phyloP scores from a whole-genome alignment of 1,140 invertebrate genomes.

The Druon quercuslanigerum region DNA sequence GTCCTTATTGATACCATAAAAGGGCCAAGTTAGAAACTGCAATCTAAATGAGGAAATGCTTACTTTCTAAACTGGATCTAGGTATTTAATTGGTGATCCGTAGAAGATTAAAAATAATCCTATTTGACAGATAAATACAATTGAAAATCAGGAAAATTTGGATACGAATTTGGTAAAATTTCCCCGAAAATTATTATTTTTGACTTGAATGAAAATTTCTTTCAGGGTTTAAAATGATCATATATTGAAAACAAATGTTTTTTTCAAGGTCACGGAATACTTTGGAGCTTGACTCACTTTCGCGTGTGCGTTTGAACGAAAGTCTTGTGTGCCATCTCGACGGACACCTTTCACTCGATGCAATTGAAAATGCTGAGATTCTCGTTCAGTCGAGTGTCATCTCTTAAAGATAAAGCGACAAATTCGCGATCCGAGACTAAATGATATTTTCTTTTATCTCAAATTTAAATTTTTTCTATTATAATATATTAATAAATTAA shows the following conservation, averaged over 20 bases:
- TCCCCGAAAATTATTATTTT: neutral
- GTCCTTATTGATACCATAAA: neutral
- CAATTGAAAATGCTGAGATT: constrained; percentile 13
- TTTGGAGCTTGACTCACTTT: constrained; percentile 17
- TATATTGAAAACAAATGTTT: neutral
- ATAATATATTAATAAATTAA: too few relatives aligned
- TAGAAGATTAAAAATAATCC: too few relatives aligned
- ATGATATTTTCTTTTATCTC: neutral
- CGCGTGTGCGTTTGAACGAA: constrained; percentile 6
- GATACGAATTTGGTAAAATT: too few relatives aligned
- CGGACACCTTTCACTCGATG: constrained; percentile 16
- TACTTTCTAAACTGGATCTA: constrained; percentile 30
- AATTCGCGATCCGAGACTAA: neutral
- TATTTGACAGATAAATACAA: too few relatives aligned
- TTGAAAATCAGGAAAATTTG: too few relatives aligned
- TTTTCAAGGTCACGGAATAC: constrained; percentile 14
- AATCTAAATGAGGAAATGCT: neutral
- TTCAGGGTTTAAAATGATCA: too few relatives aligned
- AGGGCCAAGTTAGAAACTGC: neutral
- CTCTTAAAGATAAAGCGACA: neutral
- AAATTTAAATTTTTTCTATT: too few relatives aligned
- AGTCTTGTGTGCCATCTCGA: neutral
- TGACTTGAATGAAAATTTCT: constrained; percentile 17
- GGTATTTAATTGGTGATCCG: too few relatives aligned
- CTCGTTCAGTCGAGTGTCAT: constrained; percentile 26